Conservation (phyloP, 2,797 vertebrate genomes). For the Muscicapa comitata region DNA sequence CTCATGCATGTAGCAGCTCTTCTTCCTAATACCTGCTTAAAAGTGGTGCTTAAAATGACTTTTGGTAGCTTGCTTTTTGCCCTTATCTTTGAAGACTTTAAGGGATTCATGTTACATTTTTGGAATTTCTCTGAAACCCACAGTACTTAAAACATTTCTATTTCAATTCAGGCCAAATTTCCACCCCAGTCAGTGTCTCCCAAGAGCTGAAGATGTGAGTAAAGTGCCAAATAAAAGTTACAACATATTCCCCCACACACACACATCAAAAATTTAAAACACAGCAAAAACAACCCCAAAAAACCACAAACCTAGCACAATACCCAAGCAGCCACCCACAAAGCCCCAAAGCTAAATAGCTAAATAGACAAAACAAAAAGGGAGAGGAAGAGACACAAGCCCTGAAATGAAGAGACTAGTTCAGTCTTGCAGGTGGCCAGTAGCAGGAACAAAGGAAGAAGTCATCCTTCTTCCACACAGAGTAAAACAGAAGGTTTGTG, state of each 20-base stretch:
- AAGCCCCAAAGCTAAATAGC: neutral
- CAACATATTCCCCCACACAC: neutral
- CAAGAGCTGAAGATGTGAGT: neutral
- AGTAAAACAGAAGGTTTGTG: neutral
- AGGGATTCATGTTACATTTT: neutral
- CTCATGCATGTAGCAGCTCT: neutral
- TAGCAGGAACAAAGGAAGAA: neutral
- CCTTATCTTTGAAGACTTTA: neutral
- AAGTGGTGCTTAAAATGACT: neutral
- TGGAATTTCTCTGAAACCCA: neutral
- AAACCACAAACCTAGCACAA: neutral
- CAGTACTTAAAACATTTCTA: neutral
- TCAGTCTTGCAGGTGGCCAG: neutral
- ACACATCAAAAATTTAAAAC: neutral
- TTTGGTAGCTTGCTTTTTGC: neutral
- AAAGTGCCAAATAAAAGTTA: neutral
- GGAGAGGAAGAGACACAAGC: neutral
- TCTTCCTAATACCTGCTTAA: neutral
- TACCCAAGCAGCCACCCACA: neutral
- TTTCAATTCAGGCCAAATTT: conserved; percentile 4
- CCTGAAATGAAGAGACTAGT: neutral
- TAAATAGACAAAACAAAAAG: neutral
- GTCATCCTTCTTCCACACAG: neutral
- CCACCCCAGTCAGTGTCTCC: neutral
- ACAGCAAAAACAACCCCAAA: neutral